Percentiles rank a stretch among this genome's conserved stretches.
Evolutionary conservation across 2,888 invertebrate species (phyloP).

Genomic region (Lydus trimaculatus): DNA sequence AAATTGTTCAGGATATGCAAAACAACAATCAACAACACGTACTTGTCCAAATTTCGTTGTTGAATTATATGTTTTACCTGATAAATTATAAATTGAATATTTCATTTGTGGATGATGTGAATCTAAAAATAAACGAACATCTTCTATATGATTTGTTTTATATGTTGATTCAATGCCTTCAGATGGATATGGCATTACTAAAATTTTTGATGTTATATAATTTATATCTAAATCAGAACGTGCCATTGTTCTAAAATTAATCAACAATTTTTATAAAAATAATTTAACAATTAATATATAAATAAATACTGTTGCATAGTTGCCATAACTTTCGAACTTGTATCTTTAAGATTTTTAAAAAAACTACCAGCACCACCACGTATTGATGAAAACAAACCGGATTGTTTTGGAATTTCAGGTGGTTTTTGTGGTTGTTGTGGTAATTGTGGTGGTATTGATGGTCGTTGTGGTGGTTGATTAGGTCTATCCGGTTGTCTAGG

Average conservation of each 20-base stretch:
- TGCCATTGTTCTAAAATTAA: conserved; percentile 76
- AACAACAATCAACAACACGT: conserved; percentile 69
- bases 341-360: conserved; percentile 93
- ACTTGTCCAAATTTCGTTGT: conserved; percentile 65
- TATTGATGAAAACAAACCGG: conserved; percentile 82
- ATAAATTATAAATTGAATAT: conserved; percentile 87
- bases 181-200: conserved; percentile 95
- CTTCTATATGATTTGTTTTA: conserved; percentile 91
- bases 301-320: conserved; percentile 81
- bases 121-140: conserved; percentile 83
- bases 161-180: conserved; percentile 95
- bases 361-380: conserved; percentile 93
- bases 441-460: conserved; percentile 53
- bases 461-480: conserved; percentile 47
- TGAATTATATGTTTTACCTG: conserved; percentile 65
- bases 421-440: conserved; percentile 33
- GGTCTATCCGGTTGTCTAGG: conserved; percentile 51
- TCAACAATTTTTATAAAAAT: conserved; percentile 37
- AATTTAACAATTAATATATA: neutral
- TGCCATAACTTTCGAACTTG: conserved; percentile 96
- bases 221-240: conserved; percentile 89
- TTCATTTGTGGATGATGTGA: conserved; percentile 75
- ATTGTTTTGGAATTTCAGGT: conserved; percentile 52
- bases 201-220: conserved; percentile 88
- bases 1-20: conserved; percentile 72